Conservation (phyloP, 1,140 invertebrate genomes). For the Drosophila kikkawai region DNA sequence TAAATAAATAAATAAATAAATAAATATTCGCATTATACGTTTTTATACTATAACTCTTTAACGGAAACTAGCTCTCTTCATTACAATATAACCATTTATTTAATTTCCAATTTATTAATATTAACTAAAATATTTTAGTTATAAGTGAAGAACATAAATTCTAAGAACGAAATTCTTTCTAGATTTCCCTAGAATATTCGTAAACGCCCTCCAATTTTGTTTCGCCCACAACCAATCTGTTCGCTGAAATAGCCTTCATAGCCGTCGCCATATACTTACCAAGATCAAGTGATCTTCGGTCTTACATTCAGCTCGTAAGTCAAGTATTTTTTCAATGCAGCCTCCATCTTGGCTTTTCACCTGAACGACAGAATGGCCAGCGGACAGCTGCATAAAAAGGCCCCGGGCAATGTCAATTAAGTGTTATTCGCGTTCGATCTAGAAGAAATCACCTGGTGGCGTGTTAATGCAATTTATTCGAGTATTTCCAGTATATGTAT, state of each 20-base stretch:
- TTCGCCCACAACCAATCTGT: neutral
- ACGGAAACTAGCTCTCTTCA: neutral
- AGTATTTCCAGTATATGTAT: conserved; percentile 57
- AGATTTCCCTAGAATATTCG: neutral
- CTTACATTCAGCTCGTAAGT: conserved; percentile 15
- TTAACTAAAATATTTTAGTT: neutral
- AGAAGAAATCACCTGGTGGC: conserved; percentile 51
- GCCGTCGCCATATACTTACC: neutral
- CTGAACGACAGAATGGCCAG: conserved; percentile 24
- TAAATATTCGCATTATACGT: no score
- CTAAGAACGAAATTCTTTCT: no score
- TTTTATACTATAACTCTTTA: neutral
- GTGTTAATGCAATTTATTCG: conserved; percentile 58
- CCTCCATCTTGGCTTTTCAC: conserved; percentile 39
- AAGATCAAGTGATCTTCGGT: conserved; percentile 23
- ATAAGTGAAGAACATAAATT: no score
- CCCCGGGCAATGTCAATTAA: conserved; percentile 42
- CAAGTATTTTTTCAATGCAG: conserved; percentile 11
- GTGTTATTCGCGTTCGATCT: conserved; percentile 45
- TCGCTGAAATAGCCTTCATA: neutral
- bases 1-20: no score
- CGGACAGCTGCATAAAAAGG: conserved; percentile 8
- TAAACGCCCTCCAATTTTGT: neutral
- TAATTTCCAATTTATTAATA: neutral
- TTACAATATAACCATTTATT: neutral